Evolutionary conservation across 1,140 invertebrate species (phyloP).

Genomic region (Drosophila leontia): DNA sequence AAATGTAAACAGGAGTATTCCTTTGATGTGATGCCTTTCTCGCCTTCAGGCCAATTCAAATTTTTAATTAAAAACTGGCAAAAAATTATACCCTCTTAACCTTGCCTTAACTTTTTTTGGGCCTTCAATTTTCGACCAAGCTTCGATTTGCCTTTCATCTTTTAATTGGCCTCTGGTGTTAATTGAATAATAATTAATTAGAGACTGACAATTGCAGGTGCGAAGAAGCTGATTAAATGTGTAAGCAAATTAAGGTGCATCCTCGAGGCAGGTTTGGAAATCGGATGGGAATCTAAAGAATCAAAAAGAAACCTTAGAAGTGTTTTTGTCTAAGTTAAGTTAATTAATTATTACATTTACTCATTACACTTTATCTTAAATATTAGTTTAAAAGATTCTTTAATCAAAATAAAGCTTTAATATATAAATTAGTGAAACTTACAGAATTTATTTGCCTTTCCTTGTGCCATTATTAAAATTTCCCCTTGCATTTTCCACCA

Average conservation of each 20-base stretch:
- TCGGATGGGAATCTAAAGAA: background rate
- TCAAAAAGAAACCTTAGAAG: too few relatives aligned
- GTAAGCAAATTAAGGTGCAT: background rate
- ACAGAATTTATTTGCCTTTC: background rate
- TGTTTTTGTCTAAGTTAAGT: too few relatives aligned
- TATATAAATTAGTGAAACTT: background rate
- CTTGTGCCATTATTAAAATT: slow-evolving; percentile 3
- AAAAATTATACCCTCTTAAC: background rate
- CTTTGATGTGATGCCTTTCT: slow-evolving; percentile 14
- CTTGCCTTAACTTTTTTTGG: background rate
- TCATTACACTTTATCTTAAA: background rate
- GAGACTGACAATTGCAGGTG: slow-evolving; percentile 35
- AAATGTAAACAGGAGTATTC: slow-evolving; percentile 8
- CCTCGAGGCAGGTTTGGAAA: background rate
- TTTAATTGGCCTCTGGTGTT: slow-evolving; percentile 32
- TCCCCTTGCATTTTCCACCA: background rate
- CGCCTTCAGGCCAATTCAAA: slow-evolving; percentile 1
- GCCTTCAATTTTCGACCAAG: background rate
- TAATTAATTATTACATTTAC: too few relatives aligned
- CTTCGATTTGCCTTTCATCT: slow-evolving; percentile 36
- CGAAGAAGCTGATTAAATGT: background rate
- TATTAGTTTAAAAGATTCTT: background rate
- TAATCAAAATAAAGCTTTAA: background rate
- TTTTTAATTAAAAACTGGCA: slow-evolving; percentile 37
- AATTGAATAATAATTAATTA: slow-evolving; percentile 49